Conservation (phyloP, 92 coral and sea anemone species). For the Epizoanthus rinbou region DNA sequence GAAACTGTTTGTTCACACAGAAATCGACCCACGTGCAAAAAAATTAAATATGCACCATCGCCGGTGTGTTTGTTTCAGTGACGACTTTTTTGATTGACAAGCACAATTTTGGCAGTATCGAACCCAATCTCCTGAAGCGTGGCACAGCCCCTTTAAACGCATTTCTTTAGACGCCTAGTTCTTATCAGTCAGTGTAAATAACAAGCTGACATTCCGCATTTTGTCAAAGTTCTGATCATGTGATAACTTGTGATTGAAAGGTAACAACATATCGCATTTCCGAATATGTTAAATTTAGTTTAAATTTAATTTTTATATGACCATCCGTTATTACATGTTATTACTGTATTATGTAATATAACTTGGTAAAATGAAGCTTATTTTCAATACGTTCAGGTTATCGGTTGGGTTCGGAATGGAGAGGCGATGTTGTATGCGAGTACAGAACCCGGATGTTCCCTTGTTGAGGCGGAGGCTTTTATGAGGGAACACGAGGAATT, state of each 20-base stretch:
- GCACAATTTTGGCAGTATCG: too few species aligned
- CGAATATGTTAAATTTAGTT: background rate
- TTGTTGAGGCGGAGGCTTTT: constrained; percentile 94
- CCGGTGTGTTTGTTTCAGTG: too few species aligned
- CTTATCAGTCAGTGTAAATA: constrained; percentile 9
- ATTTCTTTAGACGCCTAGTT: too few species aligned
- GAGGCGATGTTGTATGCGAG: constrained; percentile 97
- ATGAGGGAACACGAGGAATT: constrained; percentile 93
- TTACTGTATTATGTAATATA: background rate
- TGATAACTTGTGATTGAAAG: background rate
- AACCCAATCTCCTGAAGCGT: too few species aligned
- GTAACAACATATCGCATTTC: background rate
- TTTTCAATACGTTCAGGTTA: constrained; percentile 60
- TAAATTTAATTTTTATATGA: background rate
- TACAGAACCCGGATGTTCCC: constrained; percentile 90
- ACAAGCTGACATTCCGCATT: background rate
- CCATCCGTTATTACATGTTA: background rate
- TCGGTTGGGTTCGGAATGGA: constrained; percentile 99
- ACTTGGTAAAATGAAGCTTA: background rate
- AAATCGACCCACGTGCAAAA: too few species aligned
- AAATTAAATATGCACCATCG: too few species aligned
- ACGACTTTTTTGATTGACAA: too few species aligned
- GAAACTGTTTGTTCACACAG: too few species aligned
- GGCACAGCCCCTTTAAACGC: too few species aligned
- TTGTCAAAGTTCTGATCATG: constrained; percentile 5